Conservation (phyloP, 2,797 vertebrate genomes). For the Protonibea diacanthus region DNA sequence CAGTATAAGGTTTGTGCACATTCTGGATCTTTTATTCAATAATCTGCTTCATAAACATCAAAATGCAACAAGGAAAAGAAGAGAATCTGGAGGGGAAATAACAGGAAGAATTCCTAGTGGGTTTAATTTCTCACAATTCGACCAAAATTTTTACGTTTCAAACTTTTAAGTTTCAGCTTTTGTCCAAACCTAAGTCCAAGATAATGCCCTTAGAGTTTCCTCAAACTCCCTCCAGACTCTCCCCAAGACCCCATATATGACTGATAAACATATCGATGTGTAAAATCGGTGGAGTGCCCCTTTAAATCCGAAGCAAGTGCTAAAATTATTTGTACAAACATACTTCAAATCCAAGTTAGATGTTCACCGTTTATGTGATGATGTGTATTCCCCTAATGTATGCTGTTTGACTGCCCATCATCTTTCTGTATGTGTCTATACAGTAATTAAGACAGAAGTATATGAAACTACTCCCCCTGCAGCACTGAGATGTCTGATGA, state of each 20-base stretch:
- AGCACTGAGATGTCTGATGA: constrained; percentile 47
- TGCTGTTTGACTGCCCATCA: constrained; percentile 12
- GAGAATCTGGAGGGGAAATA: not conserved
- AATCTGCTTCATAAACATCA: not conserved
- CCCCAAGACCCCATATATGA: not conserved
- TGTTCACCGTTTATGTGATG: not conserved
- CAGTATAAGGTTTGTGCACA: not conserved
- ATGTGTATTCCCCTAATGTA: not conserved
- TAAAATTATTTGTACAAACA: not conserved
- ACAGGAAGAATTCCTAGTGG: not conserved
- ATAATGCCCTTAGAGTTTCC: not conserved
- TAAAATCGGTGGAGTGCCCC: not conserved
- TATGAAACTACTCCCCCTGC: constrained; percentile 34
- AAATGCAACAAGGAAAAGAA: not conserved
- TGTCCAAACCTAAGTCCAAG: not conserved
- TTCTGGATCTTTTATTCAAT: not conserved
- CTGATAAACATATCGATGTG: not conserved
- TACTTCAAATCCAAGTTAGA: not conserved
- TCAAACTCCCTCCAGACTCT: not conserved
- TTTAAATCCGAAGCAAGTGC: not conserved
- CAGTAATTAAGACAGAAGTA: constrained; percentile 31
- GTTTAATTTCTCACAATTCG: not conserved
- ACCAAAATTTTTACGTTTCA: not conserved
- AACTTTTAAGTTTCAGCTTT: not conserved
- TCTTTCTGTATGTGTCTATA: constrained; percentile 15